Base-by-base conservation (phyloP, 2,797 vertebrate genomes). In the Psittacula echo region DNA sequence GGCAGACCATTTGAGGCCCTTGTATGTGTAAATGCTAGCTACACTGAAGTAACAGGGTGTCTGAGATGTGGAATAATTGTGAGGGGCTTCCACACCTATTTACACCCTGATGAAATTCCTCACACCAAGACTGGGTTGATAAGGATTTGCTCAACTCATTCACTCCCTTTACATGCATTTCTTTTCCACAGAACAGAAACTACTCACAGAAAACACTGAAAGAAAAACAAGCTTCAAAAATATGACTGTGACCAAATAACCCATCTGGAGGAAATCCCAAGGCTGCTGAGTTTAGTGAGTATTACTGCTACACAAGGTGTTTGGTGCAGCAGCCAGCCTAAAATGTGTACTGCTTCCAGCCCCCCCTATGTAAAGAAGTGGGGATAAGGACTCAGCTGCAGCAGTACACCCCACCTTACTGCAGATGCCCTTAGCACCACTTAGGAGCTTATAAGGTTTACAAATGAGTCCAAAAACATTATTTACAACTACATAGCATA, bases 161-260 rank as follows among this genome's bases (percentile, higher is more conserved):
- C 7, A 29, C 61, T 88, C 21, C n/a, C 45, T 93, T 82, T n/a
- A 47, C 11, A 29, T 1, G 7, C 42, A 58, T 4, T 78, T 76
- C 62, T 80, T 80, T 80, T 60, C 45, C 34, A 67, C 45, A 24
- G 10, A 74, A 60, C 18, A 87, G 42, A 80, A 89, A 77, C 20
- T 56, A 83, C 14, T 54, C 51, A 50, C 17, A 74, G 70, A 62
- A 76, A 88, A 66, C 19, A 78, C n/a, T 30, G 26, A 78, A 66
- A 66, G 53, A 84, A 75, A 86, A 82, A 77, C 17, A 83, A 80
- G 27, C 44, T 80, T 74, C 71, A 89, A 42, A 71, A 75, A 54
- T 32, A 47, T 62, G 37, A 44, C 24, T 68, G 37, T 44, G 47
- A 66, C 13, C 74, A 85, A 85, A 67, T 53, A 53, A 83, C 67